These are phyloP conservation scores for Notocelia uddmanniana DNA, from an alignment of 2,888 invertebrate genomes.

Conservation along the genomic window DNA sequence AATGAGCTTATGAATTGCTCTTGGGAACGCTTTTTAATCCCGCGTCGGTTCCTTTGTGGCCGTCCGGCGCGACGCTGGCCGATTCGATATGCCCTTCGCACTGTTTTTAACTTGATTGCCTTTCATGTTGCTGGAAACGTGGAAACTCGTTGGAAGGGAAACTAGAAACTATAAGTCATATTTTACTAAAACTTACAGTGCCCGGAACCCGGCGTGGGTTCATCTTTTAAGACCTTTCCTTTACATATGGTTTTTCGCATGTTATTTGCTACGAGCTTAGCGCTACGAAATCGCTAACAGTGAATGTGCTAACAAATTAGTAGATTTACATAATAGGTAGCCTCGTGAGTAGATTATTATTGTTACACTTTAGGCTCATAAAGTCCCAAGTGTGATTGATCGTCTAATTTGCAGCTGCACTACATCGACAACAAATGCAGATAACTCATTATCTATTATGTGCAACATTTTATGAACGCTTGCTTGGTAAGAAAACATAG, in stretches of 20 bases:
- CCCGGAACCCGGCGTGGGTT: too few species aligned
- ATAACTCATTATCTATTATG: background rate
- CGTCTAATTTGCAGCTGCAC: constrained; percentile 12
- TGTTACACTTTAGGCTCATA: background rate
- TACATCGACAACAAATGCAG: constrained; percentile 10
- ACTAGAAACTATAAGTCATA: background rate
- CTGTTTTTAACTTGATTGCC: background rate
- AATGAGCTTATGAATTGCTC: background rate
- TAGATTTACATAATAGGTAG: too few species aligned
- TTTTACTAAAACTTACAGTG: too few species aligned
- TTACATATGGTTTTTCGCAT: too few species aligned
- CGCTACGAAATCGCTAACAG: too few species aligned
- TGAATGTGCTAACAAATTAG: too few species aligned
- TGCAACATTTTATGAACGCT: constrained; percentile 19
- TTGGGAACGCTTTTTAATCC: constrained; percentile 38
- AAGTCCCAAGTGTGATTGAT: constrained; percentile 3
- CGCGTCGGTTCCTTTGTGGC: constrained; percentile 33
- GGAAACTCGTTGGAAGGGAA: background rate
- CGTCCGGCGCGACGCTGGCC: background rate
- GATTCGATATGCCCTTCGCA: constrained; percentile 30
- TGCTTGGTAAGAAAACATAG: constrained; percentile 24
- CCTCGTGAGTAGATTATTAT: too few species aligned
- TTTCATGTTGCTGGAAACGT: background rate
- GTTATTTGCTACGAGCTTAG: too few species aligned
- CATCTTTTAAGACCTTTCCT: too few species aligned